Percentiles rank a stretch among this genome's conserved stretches.
phyloP scores from a whole-genome alignment of 2,888 invertebrate genomes.

The Conomelus anceps region DNA sequence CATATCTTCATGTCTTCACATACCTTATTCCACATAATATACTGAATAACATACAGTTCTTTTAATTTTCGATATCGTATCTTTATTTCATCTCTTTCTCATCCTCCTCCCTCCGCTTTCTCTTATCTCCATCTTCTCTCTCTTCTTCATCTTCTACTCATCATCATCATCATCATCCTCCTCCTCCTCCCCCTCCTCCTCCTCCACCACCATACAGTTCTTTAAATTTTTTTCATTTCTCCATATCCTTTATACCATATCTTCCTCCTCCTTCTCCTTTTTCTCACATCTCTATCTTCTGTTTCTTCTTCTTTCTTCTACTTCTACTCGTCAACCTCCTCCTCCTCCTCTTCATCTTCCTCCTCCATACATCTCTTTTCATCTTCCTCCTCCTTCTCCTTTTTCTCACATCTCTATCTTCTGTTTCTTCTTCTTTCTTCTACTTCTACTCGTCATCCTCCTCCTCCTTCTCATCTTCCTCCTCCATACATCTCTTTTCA shows the following conservation, averaged over 20 bases:
- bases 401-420: background rate
- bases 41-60: too few species aligned
- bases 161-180: background rate
- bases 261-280: background rate
- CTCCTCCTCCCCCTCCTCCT: background rate
- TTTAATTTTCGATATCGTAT: too few species aligned
- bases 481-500: background rate
- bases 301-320: background rate
- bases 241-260: too few species aligned
- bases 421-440: background rate
- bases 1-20: too few species aligned
- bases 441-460: background rate
- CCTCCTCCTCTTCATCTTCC: background rate
- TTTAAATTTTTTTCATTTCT: too few species aligned
- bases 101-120: background rate
- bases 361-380: background rate
- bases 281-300: background rate
- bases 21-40: too few species aligned
- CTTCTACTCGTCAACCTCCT: background rate
- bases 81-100: background rate
- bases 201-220: too few species aligned
- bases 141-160: background rate
- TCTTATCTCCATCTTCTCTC: background rate
- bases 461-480: background rate
- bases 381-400: background rate